A percentile compares a stretch with the other conserved stretches of the same genome.
phyloP scores from a whole-genome alignment of 2,797 vertebrate genomes.

The Naso thynnoides region DNA sequence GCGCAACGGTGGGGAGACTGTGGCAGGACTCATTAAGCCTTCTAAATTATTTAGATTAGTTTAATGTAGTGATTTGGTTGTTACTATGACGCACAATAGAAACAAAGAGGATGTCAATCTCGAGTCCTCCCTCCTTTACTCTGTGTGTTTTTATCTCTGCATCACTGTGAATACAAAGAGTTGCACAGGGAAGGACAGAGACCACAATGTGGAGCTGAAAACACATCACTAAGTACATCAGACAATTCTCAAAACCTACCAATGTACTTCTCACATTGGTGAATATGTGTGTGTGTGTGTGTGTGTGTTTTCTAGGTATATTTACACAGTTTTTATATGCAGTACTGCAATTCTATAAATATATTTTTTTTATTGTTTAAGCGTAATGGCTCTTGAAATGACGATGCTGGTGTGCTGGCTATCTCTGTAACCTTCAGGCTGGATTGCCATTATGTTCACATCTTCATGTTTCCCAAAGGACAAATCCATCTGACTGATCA shows the following conservation, averaged over 20 bases:
- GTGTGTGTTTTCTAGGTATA: constrained; percentile 9
- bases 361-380: no score
- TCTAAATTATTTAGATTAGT: constrained; percentile 74
- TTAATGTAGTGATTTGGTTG: constrained; percentile 66
- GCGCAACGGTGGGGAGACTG: constrained; percentile 20
- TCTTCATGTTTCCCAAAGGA: neutral
- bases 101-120: constrained; percentile 53
- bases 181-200: constrained; percentile 3
- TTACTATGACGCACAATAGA: constrained; percentile 39
- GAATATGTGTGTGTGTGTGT: constrained; percentile 5
- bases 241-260: constrained; percentile 32
- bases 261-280: constrained; percentile 9
- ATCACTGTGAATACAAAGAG: constrained; percentile 31
- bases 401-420: neutral
- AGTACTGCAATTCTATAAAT: no score
- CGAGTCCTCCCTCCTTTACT: constrained; percentile 34
- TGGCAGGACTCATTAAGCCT: constrained; percentile 57
- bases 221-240: constrained; percentile 48
- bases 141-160: constrained; percentile 44
- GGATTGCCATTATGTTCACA: neutral
- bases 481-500: neutral
- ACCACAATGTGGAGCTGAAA: constrained; percentile 18
- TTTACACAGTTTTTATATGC: neutral
- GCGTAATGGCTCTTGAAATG: neutral
- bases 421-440: neutral